phyloP scores from a whole-genome alignment of 2,888 invertebrate species.

The Agrotis puta region DNA sequence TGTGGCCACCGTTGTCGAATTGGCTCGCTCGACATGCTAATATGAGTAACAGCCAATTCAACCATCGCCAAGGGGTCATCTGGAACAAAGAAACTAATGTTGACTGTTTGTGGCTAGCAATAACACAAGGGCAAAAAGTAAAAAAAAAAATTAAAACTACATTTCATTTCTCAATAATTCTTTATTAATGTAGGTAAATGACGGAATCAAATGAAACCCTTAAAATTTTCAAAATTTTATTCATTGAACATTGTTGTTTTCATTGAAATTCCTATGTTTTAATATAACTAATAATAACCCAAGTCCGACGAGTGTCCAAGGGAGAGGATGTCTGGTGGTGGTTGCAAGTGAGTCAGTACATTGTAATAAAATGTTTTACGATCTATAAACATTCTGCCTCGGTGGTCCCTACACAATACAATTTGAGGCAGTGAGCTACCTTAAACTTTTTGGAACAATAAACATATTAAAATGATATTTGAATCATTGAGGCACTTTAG shows the following conservation, averaged over 20 bases:
- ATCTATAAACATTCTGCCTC: constrained; percentile 33
- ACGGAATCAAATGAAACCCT: constrained; percentile 89
- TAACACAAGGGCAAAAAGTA: constrained; percentile 65
- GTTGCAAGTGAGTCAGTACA: constrained; percentile 65
- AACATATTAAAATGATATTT: constrained; percentile 4
- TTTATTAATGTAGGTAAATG: constrained; percentile 88
- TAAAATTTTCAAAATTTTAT: constrained; percentile 84
- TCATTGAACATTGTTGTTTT: constrained; percentile 75
- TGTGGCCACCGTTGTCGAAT: constrained; percentile 80
- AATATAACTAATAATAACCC: constrained; percentile 57
- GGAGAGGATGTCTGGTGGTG: constrained; percentile 67
- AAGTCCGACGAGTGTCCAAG: constrained; percentile 68
- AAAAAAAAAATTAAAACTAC: constrained; percentile 87
- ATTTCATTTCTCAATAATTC: constrained; percentile 84
- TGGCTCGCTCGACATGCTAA: constrained; percentile 81
- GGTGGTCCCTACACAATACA: constrained; percentile 18
- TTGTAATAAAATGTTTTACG: constrained; percentile 48
- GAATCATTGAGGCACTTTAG: constrained; percentile 3
- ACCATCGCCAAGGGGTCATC: constrained; percentile 82
- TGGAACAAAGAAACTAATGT: constrained; percentile 85
- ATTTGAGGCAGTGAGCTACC: constrained; percentile 5
- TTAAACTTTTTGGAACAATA: neutral
- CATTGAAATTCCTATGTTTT: constrained; percentile 60
- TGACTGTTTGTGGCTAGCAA: constrained; percentile 70
- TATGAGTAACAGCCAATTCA: constrained; percentile 74